A percentile compares a stretch with the other conserved stretches of the same genome.
These are phyloP conservation scores for Siniperca scherzeri DNA, from an alignment of 2,797 vertebrate species.

Conservation along the genomic window DNA sequence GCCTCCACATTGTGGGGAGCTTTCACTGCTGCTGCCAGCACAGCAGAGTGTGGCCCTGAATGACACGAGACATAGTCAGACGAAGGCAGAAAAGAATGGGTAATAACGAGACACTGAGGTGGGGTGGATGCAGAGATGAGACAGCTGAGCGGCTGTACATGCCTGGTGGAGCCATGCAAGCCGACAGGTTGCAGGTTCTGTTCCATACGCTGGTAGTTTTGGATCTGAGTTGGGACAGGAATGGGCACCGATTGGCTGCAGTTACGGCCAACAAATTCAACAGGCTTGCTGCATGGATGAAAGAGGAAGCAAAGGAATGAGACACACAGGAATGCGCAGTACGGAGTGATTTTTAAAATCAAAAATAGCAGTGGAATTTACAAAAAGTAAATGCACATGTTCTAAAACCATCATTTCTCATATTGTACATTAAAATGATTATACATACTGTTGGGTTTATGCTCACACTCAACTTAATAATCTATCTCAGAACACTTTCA, in stretches of 20 bases:
- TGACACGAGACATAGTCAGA: constrained; percentile 29
- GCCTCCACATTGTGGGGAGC: constrained; percentile 80
- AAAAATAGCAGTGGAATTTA: neutral
- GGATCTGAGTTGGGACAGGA: constrained; percentile 95
- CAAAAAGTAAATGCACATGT: neutral
- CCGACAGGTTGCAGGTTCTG: constrained; percentile 90
- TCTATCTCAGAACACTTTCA: constrained; percentile 10
- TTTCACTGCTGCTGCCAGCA: constrained; percentile 83
- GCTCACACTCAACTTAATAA: neutral
- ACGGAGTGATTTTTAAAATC: neutral
- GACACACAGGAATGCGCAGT: neutral
- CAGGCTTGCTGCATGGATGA: constrained; percentile 78
- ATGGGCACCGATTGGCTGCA: constrained; percentile 91
- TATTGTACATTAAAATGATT: too few species aligned
- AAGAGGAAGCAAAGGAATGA: constrained; percentile 19
- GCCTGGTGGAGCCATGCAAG: constrained; percentile 86
- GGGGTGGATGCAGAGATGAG: neutral
- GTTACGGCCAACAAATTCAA: constrained; percentile 80
- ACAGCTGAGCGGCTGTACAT: constrained; percentile 44
- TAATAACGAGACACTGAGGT: neutral
- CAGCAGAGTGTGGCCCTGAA: constrained; percentile 84
- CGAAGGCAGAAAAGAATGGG: neutral
- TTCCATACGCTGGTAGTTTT: constrained; percentile 94
- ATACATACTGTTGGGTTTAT: neutral
- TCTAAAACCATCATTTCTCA: neutral